Conservation (phyloP, 2,113 vertebrate species). For the Tachysurus vachellii region DNA sequence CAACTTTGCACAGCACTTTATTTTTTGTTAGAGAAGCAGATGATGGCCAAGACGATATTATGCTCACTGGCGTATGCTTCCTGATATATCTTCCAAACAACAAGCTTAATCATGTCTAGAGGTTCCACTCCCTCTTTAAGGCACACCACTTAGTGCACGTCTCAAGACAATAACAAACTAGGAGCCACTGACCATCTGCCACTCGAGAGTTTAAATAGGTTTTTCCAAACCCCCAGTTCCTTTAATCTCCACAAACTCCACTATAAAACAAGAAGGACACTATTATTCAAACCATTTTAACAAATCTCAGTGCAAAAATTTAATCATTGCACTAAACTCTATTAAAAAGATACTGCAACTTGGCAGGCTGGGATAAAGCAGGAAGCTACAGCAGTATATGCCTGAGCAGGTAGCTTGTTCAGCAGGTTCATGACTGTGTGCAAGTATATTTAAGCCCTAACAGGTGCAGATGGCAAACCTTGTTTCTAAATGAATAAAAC, state of each 20-base stretch:
- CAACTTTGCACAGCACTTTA: slow-evolving; percentile 6
- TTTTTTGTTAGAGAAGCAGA: neutral
- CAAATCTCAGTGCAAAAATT: neutral
- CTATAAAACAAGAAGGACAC: slow-evolving; percentile 11
- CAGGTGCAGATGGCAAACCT: slow-evolving; percentile 35
- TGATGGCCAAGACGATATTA: neutral
- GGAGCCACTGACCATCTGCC: slow-evolving; percentile 50
- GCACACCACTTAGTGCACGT: slow-evolving; percentile 7
- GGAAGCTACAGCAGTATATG: neutral
- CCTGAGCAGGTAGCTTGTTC: neutral
- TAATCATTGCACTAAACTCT: neutral
- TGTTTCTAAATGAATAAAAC: neutral
- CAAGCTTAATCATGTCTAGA: slow-evolving; percentile 23
- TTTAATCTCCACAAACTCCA: slow-evolving; percentile 21
- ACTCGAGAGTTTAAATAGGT: slow-evolving; percentile 56
- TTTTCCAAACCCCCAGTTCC: slow-evolving; percentile 53
- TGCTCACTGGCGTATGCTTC: neutral
- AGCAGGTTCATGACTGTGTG: slow-evolving; percentile 8
- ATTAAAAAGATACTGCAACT: neutral
- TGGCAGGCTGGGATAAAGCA: neutral
- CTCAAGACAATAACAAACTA: slow-evolving; percentile 23
- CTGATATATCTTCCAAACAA: neutral
- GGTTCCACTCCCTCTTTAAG: slow-evolving; percentile 32
- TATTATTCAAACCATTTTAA: too few species aligned
- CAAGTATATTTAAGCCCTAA: slow-evolving; percentile 27